These are phyloP conservation scores for Amaurobius ferox DNA, from an alignment of 2,888 invertebrate species.

Conservation along the genomic window DNA sequence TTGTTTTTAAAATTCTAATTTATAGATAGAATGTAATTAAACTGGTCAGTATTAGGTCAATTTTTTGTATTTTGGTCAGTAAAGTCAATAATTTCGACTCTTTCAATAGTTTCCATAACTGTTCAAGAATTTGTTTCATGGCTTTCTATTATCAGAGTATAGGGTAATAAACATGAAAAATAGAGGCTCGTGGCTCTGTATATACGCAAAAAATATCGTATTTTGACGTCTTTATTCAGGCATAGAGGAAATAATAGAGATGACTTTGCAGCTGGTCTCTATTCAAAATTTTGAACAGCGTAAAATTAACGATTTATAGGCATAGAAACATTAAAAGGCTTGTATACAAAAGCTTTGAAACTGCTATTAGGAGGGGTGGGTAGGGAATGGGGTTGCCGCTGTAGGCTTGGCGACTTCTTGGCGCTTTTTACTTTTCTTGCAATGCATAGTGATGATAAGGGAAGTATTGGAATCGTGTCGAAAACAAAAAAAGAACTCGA, in stretches of 20 bases:
- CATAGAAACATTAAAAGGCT: background rate
- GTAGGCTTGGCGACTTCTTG: conserved; percentile 8
- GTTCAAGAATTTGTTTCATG: too few species aligned
- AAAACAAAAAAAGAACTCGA: too few species aligned
- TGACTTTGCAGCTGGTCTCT: conserved; percentile 36
- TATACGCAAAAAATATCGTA: background rate
- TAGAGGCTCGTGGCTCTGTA: background rate
- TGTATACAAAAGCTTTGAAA: conserved; percentile 29
- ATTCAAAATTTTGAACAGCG: conserved; percentile 30
- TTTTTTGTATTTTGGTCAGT: too few species aligned
- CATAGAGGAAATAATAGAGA: conserved; percentile 42
- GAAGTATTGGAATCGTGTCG: too few species aligned
- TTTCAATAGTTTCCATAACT: too few species aligned
- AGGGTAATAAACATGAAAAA: conserved; percentile 9
- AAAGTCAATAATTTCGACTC: too few species aligned
- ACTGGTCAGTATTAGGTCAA: too few species aligned
- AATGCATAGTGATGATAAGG: too few species aligned
- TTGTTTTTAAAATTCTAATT: too few species aligned
- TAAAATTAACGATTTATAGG: conserved; percentile 67
- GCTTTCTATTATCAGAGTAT: background rate
- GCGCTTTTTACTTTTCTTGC: too few species aligned
- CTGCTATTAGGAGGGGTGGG: conserved; percentile 23
- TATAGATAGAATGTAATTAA: too few species aligned
- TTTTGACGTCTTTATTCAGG: conserved; percentile 62
- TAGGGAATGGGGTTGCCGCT: background rate